Percentiles rank a stretch among this genome's conserved stretches.
Conservation (phyloP, 2,797 vertebrate genomes). For the Orestias chungarensis region DNA sequence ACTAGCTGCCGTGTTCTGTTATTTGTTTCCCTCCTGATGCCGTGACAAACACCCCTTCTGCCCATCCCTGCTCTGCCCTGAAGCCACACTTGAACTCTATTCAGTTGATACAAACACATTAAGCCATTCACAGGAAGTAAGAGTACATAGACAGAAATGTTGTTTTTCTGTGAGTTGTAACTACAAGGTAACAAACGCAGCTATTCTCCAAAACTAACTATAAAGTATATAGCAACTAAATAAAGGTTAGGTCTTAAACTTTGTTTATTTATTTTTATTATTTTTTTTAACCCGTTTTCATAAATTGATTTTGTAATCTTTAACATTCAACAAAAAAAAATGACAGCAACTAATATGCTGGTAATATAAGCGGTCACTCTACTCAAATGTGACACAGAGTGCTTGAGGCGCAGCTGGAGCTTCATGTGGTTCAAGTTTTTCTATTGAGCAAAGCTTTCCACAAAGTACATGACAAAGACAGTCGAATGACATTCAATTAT, state of each 20-base stretch:
- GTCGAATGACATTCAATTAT: background rate
- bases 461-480: background rate
- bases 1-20: background rate
- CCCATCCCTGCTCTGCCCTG: slow-evolving; percentile 21
- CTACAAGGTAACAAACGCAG: background rate
- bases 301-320: background rate
- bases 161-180: background rate
- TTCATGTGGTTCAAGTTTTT: slow-evolving; percentile 58
- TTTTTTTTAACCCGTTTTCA: background rate
- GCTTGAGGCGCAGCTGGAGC: slow-evolving; percentile 23
- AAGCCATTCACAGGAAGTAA: background rate
- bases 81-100: slow-evolving; percentile 22
- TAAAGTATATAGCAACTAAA: too few species aligned
- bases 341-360: background rate
- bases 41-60: slow-evolving; percentile 53
- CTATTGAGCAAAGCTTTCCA: slow-evolving; percentile 42
- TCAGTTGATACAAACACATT: background rate
- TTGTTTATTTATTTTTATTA: background rate
- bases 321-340: background rate
- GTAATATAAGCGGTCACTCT: slow-evolving; percentile 16
- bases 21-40: slow-evolving; percentile 21
- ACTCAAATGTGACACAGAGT: background rate
- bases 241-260: background rate
- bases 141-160: background rate
- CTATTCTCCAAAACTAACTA: background rate